Evolutionary conservation across 2,888 invertebrate genomes (phyloP).

Genomic region (Ochropleura leucogaster): DNA sequence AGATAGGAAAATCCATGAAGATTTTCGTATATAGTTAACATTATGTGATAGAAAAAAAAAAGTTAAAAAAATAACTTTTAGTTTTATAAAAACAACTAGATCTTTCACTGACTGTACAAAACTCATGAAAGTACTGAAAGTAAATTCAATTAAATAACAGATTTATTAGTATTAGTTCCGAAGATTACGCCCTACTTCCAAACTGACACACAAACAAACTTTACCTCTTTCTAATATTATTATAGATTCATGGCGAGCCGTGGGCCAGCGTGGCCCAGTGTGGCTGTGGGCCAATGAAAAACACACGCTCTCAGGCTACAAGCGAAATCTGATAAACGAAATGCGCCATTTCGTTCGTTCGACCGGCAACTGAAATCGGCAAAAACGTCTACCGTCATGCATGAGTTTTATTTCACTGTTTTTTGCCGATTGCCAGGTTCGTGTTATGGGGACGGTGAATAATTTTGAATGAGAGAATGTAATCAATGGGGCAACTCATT

Average conservation of each 20-base stretch:
- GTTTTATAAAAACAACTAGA: no score
- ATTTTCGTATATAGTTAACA: no score
- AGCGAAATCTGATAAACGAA: conserved; percentile 74
- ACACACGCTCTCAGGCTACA: conserved; percentile 62
- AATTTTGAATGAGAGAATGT: neutral
- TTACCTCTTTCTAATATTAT: neutral
- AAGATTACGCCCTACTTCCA: neutral
- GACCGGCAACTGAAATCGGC: conserved; percentile 55
- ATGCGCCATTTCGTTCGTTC: conserved; percentile 58
- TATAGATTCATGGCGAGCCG: conserved; percentile 53
- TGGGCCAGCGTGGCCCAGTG: conserved; percentile 15
- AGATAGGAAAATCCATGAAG: no score
- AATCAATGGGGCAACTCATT: neutral
- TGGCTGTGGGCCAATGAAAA: conserved; percentile 60
- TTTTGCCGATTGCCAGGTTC: conserved; percentile 28
- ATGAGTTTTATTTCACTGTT: conserved; percentile 36
- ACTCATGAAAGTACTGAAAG: no score
- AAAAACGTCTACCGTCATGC: conserved; percentile 56
- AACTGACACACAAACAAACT: neutral
- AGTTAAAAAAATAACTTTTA: no score
- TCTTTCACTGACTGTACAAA: no score
- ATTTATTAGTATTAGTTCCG: neutral
- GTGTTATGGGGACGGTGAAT: conserved; percentile 4
- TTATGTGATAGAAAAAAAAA: no score
- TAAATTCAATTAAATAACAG: no score